A percentile compares a stretch with the other conserved stretches of the same genome.
Conservation (phyloP, 2,113 vertebrate genomes). For the Leucosticte australis region DNA sequence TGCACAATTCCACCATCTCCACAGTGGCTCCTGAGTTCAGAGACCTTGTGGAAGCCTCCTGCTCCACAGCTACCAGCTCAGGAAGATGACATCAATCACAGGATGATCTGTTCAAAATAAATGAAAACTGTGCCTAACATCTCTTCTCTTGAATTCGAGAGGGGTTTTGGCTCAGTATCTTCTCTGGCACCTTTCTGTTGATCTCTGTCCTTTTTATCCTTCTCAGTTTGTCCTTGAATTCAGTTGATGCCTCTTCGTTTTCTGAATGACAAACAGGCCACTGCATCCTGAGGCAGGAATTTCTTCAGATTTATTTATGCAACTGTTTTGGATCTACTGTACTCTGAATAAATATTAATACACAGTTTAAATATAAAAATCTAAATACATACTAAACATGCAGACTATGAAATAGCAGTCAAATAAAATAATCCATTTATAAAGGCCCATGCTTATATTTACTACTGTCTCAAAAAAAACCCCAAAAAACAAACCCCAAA, state of each 20-base stretch:
- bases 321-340: background rate
- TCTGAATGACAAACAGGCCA: conserved; percentile 26
- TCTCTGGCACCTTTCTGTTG: conserved; percentile 38
- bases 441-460: background rate
- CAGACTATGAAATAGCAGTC: background rate
- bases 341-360: background rate
- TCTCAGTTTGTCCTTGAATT: conserved; percentile 17
- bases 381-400: background rate
- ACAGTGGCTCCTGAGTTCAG: background rate
- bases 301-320: background rate
- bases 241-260: background rate
- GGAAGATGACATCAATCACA: background rate
- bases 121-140: background rate
- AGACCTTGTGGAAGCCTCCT: background rate
- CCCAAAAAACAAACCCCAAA: background rate
- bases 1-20: background rate
- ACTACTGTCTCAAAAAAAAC: background rate
- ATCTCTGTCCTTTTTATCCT: conserved; percentile 36
- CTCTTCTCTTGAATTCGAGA: background rate
- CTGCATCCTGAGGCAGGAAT: background rate
- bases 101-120: background rate
- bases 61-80: background rate
- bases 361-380: background rate
- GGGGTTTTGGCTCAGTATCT: background rate
- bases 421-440: background rate